Conservation (phyloP, 1,140 invertebrate species). For the Bombus pyrosoma region DNA sequence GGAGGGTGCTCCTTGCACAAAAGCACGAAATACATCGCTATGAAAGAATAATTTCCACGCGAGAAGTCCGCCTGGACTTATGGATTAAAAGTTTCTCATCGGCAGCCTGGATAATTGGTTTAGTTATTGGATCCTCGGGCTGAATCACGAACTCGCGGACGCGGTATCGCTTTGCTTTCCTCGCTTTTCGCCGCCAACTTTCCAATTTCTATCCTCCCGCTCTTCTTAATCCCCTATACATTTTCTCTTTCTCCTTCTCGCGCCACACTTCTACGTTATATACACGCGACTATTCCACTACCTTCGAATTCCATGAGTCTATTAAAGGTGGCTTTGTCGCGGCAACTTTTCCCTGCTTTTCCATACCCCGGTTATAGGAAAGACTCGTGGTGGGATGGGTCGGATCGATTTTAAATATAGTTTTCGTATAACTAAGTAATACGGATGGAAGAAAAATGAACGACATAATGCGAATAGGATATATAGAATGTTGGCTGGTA, state of each 20-base stretch:
- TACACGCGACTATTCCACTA: not conserved
- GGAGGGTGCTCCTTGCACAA: constrained; percentile 24
- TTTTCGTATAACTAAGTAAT: not conserved
- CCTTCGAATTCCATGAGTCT: not conserved
- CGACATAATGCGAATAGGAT: not conserved
- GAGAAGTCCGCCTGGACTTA: constrained; percentile 36
- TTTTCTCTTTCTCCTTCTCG: not conserved
- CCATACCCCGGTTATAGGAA: not conserved
- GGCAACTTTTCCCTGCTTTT: not conserved
- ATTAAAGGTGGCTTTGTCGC: not conserved
- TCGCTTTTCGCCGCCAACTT: constrained; percentile 56
- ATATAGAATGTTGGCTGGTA: not conserved
- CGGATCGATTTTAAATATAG: too few relatives aligned
- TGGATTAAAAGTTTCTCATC: constrained; percentile 77
- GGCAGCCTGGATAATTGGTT: constrained; percentile 73
- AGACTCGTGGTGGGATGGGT: not conserved
- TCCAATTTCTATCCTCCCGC: constrained; percentile 57
- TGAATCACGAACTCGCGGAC: constrained; percentile 67
- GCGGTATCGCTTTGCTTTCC: constrained; percentile 62
- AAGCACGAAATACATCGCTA: constrained; percentile 6
- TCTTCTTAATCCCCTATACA: constrained; percentile 37
- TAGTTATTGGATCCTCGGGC: constrained; percentile 75
- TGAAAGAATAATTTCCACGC: constrained; percentile 65
- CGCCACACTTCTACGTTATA: not conserved
- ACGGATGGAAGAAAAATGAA: not conserved